Percentiles rank a stretch among this genome's conserved stretches.
phyloP scores from a whole-genome alignment of 2,113 vertebrate species.

The Hirundichthys speculiger region DNA sequence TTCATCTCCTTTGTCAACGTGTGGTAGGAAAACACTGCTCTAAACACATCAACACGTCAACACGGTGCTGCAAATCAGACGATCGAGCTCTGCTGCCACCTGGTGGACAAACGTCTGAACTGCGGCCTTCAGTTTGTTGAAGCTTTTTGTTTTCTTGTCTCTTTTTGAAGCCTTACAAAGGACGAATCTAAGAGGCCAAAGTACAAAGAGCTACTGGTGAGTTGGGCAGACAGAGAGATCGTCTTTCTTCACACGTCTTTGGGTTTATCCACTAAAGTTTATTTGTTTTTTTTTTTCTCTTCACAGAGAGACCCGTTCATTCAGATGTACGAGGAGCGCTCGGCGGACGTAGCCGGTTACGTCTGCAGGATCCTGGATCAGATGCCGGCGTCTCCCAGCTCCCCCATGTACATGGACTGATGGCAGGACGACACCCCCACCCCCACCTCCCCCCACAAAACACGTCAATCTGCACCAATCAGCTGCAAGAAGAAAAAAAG shows the following conservation, averaged over 20 bases:
- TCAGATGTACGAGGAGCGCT: conserved; percentile 97
- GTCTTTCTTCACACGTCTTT: neutral
- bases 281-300: neutral
- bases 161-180: conserved; percentile 92
- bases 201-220: conserved; percentile 99
- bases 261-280: neutral
- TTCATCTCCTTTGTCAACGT: conserved; percentile 99
- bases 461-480: conserved; percentile 29
- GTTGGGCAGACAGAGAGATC: conserved; percentile 44
- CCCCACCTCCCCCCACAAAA: too few species aligned
- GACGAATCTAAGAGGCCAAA: conserved; percentile 99
- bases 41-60: too few species aligned
- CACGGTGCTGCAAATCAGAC: too few species aligned
- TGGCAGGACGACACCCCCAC: conserved; percentile 74
- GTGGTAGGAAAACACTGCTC: conserved; percentile 85
- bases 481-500: conserved; percentile 28
- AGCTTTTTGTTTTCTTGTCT: neutral
- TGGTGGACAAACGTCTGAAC: conserved; percentile 8
- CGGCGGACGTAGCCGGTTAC: conserved; percentile 93
- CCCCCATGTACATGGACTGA: conserved; percentile 97
- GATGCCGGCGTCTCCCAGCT: conserved; percentile 96
- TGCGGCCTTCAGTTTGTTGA: neutral
- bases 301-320: conserved; percentile 96
- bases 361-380: conserved; percentile 96
- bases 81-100: neutral